Conservation (phyloP, 2,113 vertebrate genomes). For the Plestiodon gilberti region DNA sequence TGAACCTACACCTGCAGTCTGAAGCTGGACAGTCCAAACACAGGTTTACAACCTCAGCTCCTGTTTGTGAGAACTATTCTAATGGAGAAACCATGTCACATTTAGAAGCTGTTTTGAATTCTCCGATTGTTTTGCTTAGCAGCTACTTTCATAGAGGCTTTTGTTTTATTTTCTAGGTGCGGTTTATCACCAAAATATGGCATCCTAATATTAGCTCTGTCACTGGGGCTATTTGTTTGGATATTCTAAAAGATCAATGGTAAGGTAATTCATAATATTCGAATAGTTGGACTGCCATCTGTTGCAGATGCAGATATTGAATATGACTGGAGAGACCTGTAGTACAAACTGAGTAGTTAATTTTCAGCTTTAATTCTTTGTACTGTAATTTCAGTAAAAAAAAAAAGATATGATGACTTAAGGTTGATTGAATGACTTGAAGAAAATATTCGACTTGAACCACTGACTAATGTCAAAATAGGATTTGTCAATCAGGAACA, state of each 20-base stretch:
- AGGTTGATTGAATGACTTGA: background rate
- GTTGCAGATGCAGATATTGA: background rate
- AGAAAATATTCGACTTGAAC: background rate
- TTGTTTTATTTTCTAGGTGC: conserved; percentile 85
- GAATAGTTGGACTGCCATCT: background rate
- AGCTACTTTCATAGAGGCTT: background rate
- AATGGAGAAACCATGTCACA: background rate
- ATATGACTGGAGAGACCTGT: background rate
- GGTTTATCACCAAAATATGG: conserved; percentile 99
- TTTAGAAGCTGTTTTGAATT: background rate
- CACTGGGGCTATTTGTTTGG: conserved; percentile 98
- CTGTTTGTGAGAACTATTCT: background rate
- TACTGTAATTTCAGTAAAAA: background rate
- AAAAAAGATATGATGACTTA: background rate
- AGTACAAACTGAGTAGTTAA: background rate
- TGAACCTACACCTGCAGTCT: background rate
- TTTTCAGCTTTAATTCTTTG: background rate
- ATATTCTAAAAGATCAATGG: conserved; percentile 99
- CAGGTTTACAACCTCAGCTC: background rate
- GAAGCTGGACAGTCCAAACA: background rate
- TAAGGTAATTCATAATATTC: conserved; percentile 72
- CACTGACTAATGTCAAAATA: background rate
- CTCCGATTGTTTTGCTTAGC: background rate
- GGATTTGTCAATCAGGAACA: background rate
- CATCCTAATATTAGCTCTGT: conserved; percentile 99